These are phyloP conservation scores for Aurelia coerulea DNA, from an alignment of 30 jellyfish, hydroid and myxozoan genomes.

Conservation along the genomic window DNA sequence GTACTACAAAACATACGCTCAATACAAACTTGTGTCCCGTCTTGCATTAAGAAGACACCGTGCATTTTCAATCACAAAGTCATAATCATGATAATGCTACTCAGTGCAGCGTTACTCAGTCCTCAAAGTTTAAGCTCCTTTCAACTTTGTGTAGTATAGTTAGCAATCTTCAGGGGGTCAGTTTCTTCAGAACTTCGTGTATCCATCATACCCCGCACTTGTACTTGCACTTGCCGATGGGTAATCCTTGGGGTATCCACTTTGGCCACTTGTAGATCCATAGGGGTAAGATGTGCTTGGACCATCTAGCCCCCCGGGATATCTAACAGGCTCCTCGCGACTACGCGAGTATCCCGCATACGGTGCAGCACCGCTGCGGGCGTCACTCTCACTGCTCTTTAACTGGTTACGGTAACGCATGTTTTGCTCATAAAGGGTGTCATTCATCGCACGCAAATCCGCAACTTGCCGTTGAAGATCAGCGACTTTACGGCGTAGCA, in stretches of 20 bases:
- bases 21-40: too few species aligned
- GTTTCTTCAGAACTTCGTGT: conserved; percentile 48
- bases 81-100: too few species aligned
- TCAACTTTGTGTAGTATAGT: too few species aligned
- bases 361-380: conserved; percentile 43
- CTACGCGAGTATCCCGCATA: conserved; percentile 58
- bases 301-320: conserved; percentile 48
- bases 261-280: conserved; percentile 13
- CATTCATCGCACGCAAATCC: conserved; percentile 97
- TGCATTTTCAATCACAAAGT: too few species aligned
- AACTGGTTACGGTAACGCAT: conserved; percentile 89
- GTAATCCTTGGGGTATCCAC: conserved; percentile 23
- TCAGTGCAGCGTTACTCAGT: too few species aligned
- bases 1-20: too few species aligned
- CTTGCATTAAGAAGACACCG: too few species aligned
- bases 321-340: conserved; percentile 60
- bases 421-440: conserved; percentile 95
- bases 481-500: conserved; percentile 93
- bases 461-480: conserved; percentile 96
- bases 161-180: too few species aligned
- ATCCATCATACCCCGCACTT: conserved; percentile 69
- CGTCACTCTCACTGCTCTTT: conserved; percentile 66
- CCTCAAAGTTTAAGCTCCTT: too few species aligned
- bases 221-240: not conserved
- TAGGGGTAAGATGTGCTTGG: conserved; percentile 34